Base-by-base conservation (phyloP, 2,888 invertebrate genomes). In the Nowickia ferox region DNA sequence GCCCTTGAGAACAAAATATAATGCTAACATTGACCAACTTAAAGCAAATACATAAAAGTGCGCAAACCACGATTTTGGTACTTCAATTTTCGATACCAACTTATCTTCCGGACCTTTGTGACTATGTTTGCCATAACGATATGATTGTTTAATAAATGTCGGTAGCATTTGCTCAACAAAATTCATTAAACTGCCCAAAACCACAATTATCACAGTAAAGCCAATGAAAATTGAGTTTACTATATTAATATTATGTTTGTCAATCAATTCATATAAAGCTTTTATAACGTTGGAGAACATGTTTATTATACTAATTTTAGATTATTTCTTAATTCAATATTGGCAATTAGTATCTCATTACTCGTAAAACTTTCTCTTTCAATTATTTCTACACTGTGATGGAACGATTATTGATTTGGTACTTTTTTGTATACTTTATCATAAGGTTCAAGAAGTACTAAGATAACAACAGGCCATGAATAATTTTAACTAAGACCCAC, bases 41-140 rank as follows among this genome's bases (percentile, higher is more conserved):
- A 95, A 93, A 0, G 97, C 95, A 89, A 96, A 95, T 9, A 95
- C 90, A 91, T 97, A 97, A 90, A 97, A 97, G 92, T 97, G 97
- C 88, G 93, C 94, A 89, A 97, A 97, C 94, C 95, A 96, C 63
- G 95, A 94, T 92, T 97, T 97, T 0, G 97, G 97, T 61, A 97
- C 94, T 92, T 97, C 96, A 19, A 95, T 40, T 30, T 91, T 89
- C 55, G 89, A 91, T 1, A 94, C 88, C 1, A 93, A 57, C 0
- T 89, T 87, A 88, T 93, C 90, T 80, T 92, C 89, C 11, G 86
- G 55, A 0, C 94, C 94, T 89, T 94, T 94, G 87, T 94, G 94
- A 0, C 95, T 94, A 89, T 95, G 95, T 92, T 96, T 96, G 15
- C 97, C 97, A 92, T 96, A 97, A 38, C 95, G 94, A 91, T 95